Base-by-base conservation (phyloP, 1,140 invertebrate species). In the Dendroctonus valens region DNA sequence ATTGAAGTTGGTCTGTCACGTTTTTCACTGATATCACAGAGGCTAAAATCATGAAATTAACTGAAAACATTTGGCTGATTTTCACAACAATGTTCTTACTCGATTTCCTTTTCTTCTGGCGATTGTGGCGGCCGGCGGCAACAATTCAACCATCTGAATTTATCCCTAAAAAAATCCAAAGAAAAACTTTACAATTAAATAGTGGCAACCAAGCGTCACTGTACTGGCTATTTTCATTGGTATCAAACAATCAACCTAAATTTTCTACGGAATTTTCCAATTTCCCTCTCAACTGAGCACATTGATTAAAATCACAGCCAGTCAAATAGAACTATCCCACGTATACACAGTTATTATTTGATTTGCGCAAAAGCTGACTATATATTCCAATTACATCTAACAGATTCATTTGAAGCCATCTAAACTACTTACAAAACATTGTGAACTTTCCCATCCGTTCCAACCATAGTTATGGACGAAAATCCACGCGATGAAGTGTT, bases 401-500 rank as follows among this genome's bases (percentile, higher is more conserved):
- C 12, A 2, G 44, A 9, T 11, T 46, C 1, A 46, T 46, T 46
- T 46, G 12, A 46, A 46, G 12, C 9, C 1, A 46, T n/a, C n/a
- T n/a, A n/a, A n/a, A 3, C 26, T 26, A 26, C 26, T 26, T 26
- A 26, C 26, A 4, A 46, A 11, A 14, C 44, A 46, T 11, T 1
- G 12, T 12, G 3, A 46, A 46, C 44, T 4, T 4, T 46, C 4
- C 44, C 9, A 11, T 46, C 1, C 12, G 9, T 46, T 46, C 44
- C 44, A 2, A 14, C 50, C 9, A 15, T 61, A 15, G 71, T 68
- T 41, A 75, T 59, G 7, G 68, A 9, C 8, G 69, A 69, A 38
- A 72, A 70, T 46, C 73, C 74, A 54, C 72, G 69, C 52, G 71
- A 72, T 9, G 70, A 71, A 40, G 65, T 69, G 53, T 69, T 61